Base-by-base conservation (phyloP, 2,797 vertebrate species). In the Sebastolobus altivelis region DNA sequence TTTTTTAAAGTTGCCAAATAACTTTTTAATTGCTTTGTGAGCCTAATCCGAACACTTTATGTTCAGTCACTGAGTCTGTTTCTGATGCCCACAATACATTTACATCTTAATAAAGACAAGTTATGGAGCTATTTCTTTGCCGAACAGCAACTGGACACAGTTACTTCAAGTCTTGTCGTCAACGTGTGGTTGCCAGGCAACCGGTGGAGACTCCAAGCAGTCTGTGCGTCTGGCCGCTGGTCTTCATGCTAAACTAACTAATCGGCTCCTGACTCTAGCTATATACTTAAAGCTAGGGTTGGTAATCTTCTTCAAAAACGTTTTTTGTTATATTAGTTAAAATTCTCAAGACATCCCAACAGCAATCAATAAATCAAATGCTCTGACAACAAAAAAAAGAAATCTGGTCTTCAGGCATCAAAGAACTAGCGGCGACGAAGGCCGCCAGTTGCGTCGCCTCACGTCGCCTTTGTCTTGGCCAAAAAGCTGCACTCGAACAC, bases 1-100 rank as follows among this genome's bases (percentile, higher is more conserved):
- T 67, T 76, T 60, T 59, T 22, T 54, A 54, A 62, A 80, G 22
- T 55, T 78, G 20, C 54, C 38, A 86, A 65, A 78, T 80, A 11
- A 76, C 56, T 80, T 82, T 85, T 79, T 55, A 81, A 80, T 86
- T 77, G 75, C 46, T 75, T 60, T 80, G 33, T 71, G 2, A 67
- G 37, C 29, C 65, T 79, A 37, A 79, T 75, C 35, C 6, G 6
- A 71, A 38, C 31, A 56, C 46, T 82, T 61, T n/a, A 38, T 67
- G 22, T n/a, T 82, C 35, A 79, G 54, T 40, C 65, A n/a, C 40
- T 8, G 46, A 37, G 55, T 72, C 33, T 33, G 8, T 74, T 63
- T 65, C 49, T 67, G 56, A 76, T 58, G 29, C 20, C 38, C n/a
- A 31, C 29, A 73, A 62, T 29, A 69, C 22, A 72, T 52, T 6